Evolutionary conservation across 2,888 invertebrate species (phyloP).

Genomic region (Hyposoter dolosus): DNA sequence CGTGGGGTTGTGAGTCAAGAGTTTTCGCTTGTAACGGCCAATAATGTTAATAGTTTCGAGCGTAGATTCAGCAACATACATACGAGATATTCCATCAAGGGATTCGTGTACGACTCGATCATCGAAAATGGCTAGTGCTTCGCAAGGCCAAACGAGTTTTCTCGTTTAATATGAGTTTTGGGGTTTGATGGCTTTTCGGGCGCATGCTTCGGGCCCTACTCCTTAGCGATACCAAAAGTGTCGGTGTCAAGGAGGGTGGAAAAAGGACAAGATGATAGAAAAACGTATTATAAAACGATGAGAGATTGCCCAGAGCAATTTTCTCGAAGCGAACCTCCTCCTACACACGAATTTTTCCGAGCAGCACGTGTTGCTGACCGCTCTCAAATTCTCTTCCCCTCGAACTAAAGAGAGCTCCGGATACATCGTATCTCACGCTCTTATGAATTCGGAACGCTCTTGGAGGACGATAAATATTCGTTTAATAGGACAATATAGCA

Average conservation of each 20-base stretch:
- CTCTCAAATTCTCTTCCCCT: not conserved
- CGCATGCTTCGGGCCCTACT: not conserved
- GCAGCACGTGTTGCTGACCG: not conserved
- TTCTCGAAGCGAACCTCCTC: not conserved
- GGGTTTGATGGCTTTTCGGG: not conserved
- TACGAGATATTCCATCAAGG: not conserved
- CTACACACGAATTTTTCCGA: not conserved
- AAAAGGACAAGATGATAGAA: not conserved
- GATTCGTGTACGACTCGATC: not conserved
- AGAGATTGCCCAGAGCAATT: not conserved
- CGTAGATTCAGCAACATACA: not conserved
- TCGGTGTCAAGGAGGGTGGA: not conserved
- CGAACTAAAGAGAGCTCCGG: not conserved
- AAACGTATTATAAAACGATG: not conserved
- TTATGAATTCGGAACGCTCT: constrained; percentile 29
- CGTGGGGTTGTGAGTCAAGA: constrained; percentile 5
- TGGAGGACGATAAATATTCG: constrained; percentile 75
- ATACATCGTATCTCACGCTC: constrained; percentile 1
- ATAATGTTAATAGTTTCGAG: constrained; percentile 21
- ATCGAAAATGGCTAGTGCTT: not conserved
- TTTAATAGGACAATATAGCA: constrained; percentile 77
- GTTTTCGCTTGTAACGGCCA: constrained; percentile 10
- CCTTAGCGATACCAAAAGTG: not conserved
- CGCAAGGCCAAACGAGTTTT: not conserved
- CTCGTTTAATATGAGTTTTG: not conserved